A percentile compares a stretch with the other conserved stretches of the same genome.
These are phyloP conservation scores for Apocrypta bakeri DNA, from an alignment of 1,140 invertebrate genomes.

Conservation along the genomic window DNA sequence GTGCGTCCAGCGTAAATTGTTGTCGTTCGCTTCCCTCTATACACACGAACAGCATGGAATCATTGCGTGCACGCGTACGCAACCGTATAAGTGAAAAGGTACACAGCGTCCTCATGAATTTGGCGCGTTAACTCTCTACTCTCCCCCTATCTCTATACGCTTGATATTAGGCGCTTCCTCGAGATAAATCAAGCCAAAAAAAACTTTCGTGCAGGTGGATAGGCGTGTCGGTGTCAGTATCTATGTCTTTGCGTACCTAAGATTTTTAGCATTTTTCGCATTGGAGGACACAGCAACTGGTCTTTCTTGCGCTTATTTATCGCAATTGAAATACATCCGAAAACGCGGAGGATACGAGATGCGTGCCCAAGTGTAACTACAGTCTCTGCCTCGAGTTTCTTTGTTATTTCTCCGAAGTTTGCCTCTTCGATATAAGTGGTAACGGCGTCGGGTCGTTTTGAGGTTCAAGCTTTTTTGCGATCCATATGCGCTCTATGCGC, in stretches of 20 bases:
- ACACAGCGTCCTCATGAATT: slow-evolving; percentile 14
- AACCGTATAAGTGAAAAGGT: slow-evolving; percentile 30
- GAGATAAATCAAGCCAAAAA: not conserved
- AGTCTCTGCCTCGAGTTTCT: slow-evolving; percentile 10
- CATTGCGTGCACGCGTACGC: not conserved
- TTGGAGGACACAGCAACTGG: slow-evolving; percentile 8
- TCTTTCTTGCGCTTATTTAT: not conserved
- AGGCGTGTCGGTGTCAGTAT: no score
- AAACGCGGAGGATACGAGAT: not conserved
- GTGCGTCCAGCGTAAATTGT: slow-evolving; percentile 20
- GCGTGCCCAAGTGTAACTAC: slow-evolving; percentile 23
- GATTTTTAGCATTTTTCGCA: not conserved
- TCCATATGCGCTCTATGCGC: no score
- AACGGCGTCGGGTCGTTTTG: not conserved
- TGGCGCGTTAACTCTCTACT: not conserved
- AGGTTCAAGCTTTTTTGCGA: not conserved
- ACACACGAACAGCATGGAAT: not conserved
- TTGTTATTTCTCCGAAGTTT: slow-evolving; percentile 2
- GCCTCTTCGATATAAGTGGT: not conserved
- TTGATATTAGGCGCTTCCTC: slow-evolving; percentile 17
- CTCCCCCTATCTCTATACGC: not conserved
- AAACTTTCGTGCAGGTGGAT: slow-evolving; percentile 11
- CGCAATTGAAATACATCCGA: not conserved
- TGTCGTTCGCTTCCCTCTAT: not conserved
- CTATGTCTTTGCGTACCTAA: not conserved